Evolutionary conservation across 37 sponge, comb jelly and placozoan species (phyloP).

Genomic region (Diacarnus erythraeanus): DNA sequence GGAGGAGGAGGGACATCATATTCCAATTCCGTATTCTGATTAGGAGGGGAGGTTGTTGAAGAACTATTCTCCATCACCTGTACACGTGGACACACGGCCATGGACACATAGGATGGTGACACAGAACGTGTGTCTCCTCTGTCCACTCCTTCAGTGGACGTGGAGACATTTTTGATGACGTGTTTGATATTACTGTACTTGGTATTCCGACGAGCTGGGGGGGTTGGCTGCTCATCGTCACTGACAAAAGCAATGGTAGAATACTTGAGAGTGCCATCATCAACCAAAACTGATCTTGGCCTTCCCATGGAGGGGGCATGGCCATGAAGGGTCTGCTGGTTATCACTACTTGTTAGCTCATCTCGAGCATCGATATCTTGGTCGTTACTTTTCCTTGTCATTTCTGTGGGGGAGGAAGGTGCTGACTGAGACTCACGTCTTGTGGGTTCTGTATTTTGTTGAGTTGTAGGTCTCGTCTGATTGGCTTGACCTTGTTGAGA

Average conservation of each 20-base stretch:
- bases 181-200: constrained; percentile 1
- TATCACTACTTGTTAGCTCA: too few species aligned
- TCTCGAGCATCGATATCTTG: not conserved
- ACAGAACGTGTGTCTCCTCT: not conserved
- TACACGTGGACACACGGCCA: not conserved
- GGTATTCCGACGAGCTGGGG: not conserved
- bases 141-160: not conserved
- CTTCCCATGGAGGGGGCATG: not conserved
- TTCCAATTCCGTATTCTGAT: not conserved
- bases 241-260: not conserved
- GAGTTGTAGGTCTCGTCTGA: not conserved
- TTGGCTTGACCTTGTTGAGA: not conserved
- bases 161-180: not conserved
- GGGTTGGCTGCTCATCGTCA: not conserved
- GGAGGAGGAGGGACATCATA: constrained; percentile 64
- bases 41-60: not conserved
- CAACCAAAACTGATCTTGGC: constrained; percentile 26
- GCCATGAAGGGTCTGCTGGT: too few species aligned
- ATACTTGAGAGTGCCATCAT: not conserved
- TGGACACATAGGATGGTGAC: not conserved
- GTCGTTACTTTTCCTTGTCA: not conserved
- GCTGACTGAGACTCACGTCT: constrained; percentile 44
- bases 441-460: not conserved
- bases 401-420: constrained; percentile 51
- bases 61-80: not conserved